A percentile compares a stretch with the other conserved stretches of the same genome.
Evolutionary conservation across 1,140 invertebrate species (phyloP).

Genomic region (Zaprionus nigranus): DNA sequence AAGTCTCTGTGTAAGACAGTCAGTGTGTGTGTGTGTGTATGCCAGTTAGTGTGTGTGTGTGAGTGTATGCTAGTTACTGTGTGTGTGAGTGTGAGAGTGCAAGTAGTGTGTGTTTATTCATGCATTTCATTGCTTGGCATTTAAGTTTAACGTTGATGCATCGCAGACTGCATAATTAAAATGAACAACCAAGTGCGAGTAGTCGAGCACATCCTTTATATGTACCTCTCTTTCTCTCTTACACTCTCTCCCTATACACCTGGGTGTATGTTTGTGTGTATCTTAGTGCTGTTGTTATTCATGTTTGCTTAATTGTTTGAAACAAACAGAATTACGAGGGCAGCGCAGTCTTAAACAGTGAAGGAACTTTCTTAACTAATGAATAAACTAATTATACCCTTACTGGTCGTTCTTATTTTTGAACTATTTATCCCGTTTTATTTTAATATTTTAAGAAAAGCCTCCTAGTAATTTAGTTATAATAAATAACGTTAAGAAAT

Average conservation of each 20-base stretch:
- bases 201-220: background rate
- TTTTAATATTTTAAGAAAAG: too few relatives aligned
- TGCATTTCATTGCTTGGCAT: conserved; percentile 77
- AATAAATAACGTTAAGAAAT: too few relatives aligned
- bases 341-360: background rate
- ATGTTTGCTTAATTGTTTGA: conserved; percentile 10
- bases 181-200: conserved; percentile 43
- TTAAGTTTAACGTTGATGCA: conserved; percentile 74
- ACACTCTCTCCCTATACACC: background rate
- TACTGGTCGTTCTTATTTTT: too few relatives aligned
- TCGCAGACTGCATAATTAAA: conserved; percentile 77
- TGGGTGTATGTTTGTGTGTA: background rate
- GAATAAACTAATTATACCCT: too few relatives aligned
- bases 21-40: conserved; percentile 19
- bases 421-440: too few relatives aligned
- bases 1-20: background rate
- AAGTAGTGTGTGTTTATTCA: conserved; percentile 47
- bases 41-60: conserved; percentile 5
- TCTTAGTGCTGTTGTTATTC: background rate
- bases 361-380: background rate
- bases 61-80: conserved; percentile 1
- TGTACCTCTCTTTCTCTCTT: background rate
- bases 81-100: conserved; percentile 33
- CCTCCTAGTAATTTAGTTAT: too few relatives aligned
- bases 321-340: conserved; percentile 3